phyloP scores from a whole-genome alignment of 2,888 invertebrate species.

The Spilarctia lutea region DNA sequence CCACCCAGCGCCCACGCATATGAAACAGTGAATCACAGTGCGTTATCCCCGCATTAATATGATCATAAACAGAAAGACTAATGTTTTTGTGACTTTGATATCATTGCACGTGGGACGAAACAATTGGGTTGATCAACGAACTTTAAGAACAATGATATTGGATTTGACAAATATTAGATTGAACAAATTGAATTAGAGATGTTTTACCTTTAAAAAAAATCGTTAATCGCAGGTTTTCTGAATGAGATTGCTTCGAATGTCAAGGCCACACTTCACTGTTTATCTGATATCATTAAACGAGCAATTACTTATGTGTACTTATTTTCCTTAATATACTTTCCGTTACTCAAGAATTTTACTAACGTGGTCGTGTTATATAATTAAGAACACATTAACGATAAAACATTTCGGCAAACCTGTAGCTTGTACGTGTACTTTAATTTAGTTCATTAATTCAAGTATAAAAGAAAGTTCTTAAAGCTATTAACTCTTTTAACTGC shows the following conservation, averaged over 20 bases:
- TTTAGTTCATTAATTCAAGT: background rate
- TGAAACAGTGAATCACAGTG: constrained; percentile 61
- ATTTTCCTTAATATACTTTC: background rate
- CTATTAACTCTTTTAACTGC: background rate
- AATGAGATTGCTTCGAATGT: too few relatives aligned
- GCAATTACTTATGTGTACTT: background rate
- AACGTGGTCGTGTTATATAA: background rate
- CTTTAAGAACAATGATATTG: constrained; percentile 24
- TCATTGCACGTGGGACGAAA: constrained; percentile 54
- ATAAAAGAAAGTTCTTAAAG: background rate
- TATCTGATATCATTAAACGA: too few relatives aligned
- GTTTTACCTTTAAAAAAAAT: too few relatives aligned
- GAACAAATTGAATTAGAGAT: background rate
- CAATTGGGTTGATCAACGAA: constrained; percentile 46
- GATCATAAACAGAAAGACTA: constrained; percentile 59
- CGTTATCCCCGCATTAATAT: constrained; percentile 54
- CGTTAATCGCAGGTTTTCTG: too few relatives aligned
- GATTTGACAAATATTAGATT: constrained; percentile 9
- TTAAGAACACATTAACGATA: background rate
- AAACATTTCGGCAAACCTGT: background rate
- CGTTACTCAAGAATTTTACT: background rate
- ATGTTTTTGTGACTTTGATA: constrained; percentile 35
- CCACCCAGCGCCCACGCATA: constrained; percentile 58
- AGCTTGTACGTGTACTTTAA: background rate
- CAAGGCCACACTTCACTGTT: too few relatives aligned